These are phyloP conservation scores for Agrilus planipennis DNA, from an alignment of 1,140 invertebrate genomes.

Conservation along the genomic window DNA sequence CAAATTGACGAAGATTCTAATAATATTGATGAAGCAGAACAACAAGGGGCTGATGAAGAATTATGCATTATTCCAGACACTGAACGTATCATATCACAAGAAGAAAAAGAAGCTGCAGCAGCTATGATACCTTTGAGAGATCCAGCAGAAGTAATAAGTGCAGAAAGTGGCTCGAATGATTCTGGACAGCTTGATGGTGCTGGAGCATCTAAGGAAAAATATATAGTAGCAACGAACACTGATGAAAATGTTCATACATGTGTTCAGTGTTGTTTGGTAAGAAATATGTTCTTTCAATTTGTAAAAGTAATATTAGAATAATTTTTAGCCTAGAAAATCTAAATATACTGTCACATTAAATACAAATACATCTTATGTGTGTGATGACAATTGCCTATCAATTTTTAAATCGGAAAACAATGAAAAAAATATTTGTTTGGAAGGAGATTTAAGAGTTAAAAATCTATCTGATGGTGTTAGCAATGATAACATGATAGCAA, in stretches of 20 bases:
- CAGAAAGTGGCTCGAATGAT: constrained; percentile 22
- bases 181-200: not conserved
- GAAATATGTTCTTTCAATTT: constrained; percentile 3
- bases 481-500: constrained; percentile 13
- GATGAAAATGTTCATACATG: constrained; percentile 19
- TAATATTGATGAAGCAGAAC: constrained; percentile 11
- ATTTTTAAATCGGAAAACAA: constrained; percentile 26
- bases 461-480: constrained; percentile 15
- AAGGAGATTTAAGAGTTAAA: constrained; percentile 31
- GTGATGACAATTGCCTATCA: constrained; percentile 34
- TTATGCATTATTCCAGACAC: constrained; percentile 44
- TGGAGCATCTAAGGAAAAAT: constrained; percentile 2
- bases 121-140: constrained; percentile 21
- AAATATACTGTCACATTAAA: constrained; percentile 21
- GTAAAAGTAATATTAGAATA: constrained; percentile 1
- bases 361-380: constrained; percentile 28
- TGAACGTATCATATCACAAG: constrained; percentile 47
- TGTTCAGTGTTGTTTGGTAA: constrained; percentile 23
- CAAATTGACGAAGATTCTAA: constrained; percentile 13
- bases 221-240: constrained; percentile 19
- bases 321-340: constrained; percentile 19
- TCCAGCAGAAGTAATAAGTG: constrained; percentile 13
- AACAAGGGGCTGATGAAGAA: constrained; percentile 42
- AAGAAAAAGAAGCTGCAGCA: constrained; percentile 44
- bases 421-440: constrained; percentile 34